Evolutionary conservation across 2,888 invertebrate species (phyloP).

Genomic region (Rhaphigaster nebulosa): DNA sequence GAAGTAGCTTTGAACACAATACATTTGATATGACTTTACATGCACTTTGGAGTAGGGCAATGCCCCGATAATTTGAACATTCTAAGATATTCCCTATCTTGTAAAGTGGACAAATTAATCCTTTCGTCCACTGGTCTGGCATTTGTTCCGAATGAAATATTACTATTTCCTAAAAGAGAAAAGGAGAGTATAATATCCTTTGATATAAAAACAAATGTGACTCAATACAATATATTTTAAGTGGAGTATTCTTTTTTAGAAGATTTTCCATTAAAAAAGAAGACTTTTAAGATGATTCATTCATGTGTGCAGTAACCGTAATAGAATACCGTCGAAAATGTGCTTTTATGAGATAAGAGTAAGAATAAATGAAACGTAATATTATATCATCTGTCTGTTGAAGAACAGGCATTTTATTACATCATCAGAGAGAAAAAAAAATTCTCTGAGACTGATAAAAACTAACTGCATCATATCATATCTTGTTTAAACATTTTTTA

Average conservation of each 20-base stretch:
- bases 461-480: neutral
- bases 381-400: neutral
- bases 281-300: neutral
- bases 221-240: neutral
- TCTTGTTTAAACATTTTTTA: neutral
- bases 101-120: no score
- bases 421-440: neutral
- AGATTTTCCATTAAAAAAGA: neutral
- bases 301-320: neutral
- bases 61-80: no score
- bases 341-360: neutral
- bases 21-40: no score
- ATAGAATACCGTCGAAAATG: neutral
- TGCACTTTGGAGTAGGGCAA: no score
- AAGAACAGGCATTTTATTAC: neutral
- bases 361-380: constrained; percentile 4
- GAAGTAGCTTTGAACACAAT: no score
- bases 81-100: no score
- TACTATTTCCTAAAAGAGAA: no score
- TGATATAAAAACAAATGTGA: neutral
- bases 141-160: no score
- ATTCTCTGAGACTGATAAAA: neutral
- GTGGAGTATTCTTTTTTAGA: neutral
- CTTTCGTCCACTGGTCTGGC: no score
- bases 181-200: no score